Conservation (phyloP, 2,888 invertebrate genomes). For the Hybos culiciformis region DNA sequence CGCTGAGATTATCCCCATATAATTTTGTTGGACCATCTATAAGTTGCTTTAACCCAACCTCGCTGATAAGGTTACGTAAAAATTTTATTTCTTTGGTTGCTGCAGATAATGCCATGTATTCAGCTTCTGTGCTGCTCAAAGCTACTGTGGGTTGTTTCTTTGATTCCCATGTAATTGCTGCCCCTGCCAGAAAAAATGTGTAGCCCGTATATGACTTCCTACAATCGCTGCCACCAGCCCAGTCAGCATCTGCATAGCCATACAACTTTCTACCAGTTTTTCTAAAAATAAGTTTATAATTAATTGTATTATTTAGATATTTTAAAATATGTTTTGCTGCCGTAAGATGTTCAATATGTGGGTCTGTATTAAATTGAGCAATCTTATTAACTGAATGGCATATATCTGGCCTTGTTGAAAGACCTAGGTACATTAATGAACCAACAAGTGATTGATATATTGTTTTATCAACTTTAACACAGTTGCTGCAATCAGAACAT, state of each 20-base stretch:
- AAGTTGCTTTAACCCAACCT: slow-evolving; percentile 3
- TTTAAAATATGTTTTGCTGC: slow-evolving; percentile 8
- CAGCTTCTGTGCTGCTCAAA: slow-evolving; percentile 9
- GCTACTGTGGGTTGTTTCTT: slow-evolving; percentile 10
- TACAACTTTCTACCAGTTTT: slow-evolving; percentile 6
- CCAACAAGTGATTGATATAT: slow-evolving; percentile 10
- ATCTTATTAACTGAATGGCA: slow-evolving; percentile 3
- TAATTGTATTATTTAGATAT: slow-evolving; percentile 3
- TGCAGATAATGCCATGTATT: slow-evolving; percentile 10
- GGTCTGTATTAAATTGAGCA: slow-evolving; percentile 5
- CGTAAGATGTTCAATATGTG: slow-evolving; percentile 4
- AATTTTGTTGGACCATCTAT: slow-evolving; percentile 1
- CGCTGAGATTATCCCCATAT: slow-evolving; percentile 11
- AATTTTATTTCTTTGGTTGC: slow-evolving; percentile 9
- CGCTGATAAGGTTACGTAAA: slow-evolving; percentile 5
- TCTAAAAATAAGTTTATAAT: slow-evolving; percentile 3
- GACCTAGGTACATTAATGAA: slow-evolving; percentile 6
- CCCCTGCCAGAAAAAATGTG: slow-evolving; percentile 6
- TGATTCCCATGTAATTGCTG: slow-evolving; percentile 9
- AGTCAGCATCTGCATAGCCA: slow-evolving; percentile 9
- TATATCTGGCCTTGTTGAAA: slow-evolving; percentile 9
- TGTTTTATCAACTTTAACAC: neutral
- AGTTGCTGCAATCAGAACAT: neutral
- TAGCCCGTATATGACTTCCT: slow-evolving; percentile 9
- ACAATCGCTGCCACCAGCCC: slow-evolving; percentile 2